Base-by-base conservation (phyloP, 2,797 vertebrate genomes). In the Sebastes matsubarae region DNA sequence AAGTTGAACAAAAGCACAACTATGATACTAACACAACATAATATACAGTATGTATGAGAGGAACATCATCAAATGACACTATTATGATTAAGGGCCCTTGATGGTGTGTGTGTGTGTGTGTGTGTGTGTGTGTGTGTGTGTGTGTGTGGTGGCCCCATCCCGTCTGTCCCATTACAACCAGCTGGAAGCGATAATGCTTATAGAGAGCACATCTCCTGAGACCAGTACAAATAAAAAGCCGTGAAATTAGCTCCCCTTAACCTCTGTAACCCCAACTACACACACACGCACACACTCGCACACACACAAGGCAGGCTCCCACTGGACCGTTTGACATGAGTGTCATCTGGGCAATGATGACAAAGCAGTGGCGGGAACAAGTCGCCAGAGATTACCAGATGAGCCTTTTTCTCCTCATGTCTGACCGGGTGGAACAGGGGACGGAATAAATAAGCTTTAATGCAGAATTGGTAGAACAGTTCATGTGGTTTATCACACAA, bases 171-270 rank as follows among this genome's bases (percentile, higher is more conserved):
- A 75, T 81, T 87, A 88, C 88, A 89, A 92, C 89, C 95, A 95
- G 94, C 94, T 94, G 94, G 89, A 92, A 91, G 88, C 89, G 93
- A 94, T 95, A 91, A 93, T 93, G 89, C 90, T 94, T 84, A 89
- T 83, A 81, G 84, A 93, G 91, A 90, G 91, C 77, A 72, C 64
- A 77, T 93, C 95, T 93, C 96, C 86, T 87, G 95, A 94, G 95
- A 95, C 91, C 85, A 65, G 67, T 52, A 81, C 88, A 94, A 93
- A 95, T 95, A 95, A 95, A 96, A 90, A 94, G 91, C 82, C 92
- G 79, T 95, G 95, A 96, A 96, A 96, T 95, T 94, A 95, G 94
- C 93, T 95, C 95, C 88, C 93, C 87, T 95, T 94, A 95, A 94
- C 95, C 94, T 84, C 87, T 75, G 65, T 85, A 84, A 89, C 86